These are phyloP conservation scores for Panzeria rudis DNA, from an alignment of 2,888 invertebrate species.

Conservation along the genomic window DNA sequence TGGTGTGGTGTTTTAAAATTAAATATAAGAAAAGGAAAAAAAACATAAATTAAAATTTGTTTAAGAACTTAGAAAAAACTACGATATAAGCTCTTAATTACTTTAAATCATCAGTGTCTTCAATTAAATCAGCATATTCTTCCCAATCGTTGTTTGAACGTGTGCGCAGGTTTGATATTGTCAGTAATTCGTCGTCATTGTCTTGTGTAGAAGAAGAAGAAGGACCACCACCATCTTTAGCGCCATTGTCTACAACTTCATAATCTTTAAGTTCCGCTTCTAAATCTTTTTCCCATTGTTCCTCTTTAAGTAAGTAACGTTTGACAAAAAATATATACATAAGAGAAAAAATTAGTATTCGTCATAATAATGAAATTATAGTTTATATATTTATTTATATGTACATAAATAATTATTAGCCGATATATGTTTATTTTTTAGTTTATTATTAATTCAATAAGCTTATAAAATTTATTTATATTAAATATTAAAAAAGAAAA, in stretches of 20 bases:
- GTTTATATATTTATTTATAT: conserved; percentile 8
- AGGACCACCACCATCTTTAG: conserved; percentile 74
- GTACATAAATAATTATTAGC: conserved; percentile 27
- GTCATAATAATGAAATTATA: not conserved
- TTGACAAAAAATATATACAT: conserved; percentile 51
- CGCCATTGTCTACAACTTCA: conserved; percentile 91
- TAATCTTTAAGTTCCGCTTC: conserved; percentile 97
- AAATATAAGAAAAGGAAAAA: conserved; percentile 74
- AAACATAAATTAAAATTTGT: conserved; percentile 71
- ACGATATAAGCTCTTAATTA: conserved; percentile 84
- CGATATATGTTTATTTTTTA: not conserved
- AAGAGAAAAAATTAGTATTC: conserved; percentile 57
- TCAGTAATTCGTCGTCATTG: conserved; percentile 79
- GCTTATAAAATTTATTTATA: not conserved
- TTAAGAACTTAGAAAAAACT: conserved; percentile 83
- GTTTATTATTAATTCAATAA: not conserved
- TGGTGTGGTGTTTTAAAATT: conserved; percentile 28
- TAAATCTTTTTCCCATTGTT: conserved; percentile 98
- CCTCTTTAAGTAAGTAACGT: conserved; percentile 84
- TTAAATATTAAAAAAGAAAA: conserved; percentile 9
- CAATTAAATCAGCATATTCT: conserved; percentile 83
- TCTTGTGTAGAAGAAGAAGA: conserved; percentile 66
- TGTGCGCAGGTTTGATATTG: conserved; percentile 83
- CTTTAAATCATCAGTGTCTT: conserved; percentile 84
- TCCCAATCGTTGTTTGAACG: conserved; percentile 84